Base-by-base conservation (phyloP, 2,113 vertebrate species). In the Parotia lawesii region DNA sequence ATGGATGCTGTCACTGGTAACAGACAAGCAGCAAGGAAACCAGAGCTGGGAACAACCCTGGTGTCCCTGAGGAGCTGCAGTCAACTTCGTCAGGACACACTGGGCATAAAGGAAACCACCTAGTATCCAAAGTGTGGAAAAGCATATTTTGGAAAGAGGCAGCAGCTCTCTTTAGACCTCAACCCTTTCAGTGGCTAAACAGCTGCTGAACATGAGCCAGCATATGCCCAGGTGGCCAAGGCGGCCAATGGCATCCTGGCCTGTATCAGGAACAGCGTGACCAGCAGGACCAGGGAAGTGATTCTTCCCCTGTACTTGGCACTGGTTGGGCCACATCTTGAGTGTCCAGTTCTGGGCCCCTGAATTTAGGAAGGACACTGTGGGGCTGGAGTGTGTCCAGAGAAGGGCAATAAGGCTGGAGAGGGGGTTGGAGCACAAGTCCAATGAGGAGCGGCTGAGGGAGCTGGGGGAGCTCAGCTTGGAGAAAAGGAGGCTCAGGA, bases 251-350 rank as follows among this genome's bases (percentile, higher is more conserved):
- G 42, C 24, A 40, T 64, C 29, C 60, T 40, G n/a, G n/a, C 8
- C 12, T 48, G 8, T 2, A 5, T 25, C 20, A 29, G 31, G 8
- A 21, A 25, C 1, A 8, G 8, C 16, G 51, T 16, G n/a, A 40
- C 33, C 51, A 66, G 44, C 35, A 75, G 44, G 35, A 40, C 2
- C 10, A 66, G 24, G 42, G 42, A 9, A 20, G 16, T 29, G 2
- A 57, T 11, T 38, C 12, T 47, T 40, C 12, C 42, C 12, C 24
- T 57, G 24, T 25, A 29, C 5, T 23, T 16, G 70, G 35, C 42
- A 56, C 24, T 35, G 25, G 9, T 25, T 24, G 19, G 60, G 50
- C 20, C 20, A 7, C 29, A n/a, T 8, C 35, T 25, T 2, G 35
- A 40, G 13, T 25, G 29, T 24, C 51, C 60, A 25, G 24, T 35